These are phyloP conservation scores for Paguma larvata DNA, from an alignment of 2,797 vertebrate genomes.

Conservation along the genomic window DNA sequence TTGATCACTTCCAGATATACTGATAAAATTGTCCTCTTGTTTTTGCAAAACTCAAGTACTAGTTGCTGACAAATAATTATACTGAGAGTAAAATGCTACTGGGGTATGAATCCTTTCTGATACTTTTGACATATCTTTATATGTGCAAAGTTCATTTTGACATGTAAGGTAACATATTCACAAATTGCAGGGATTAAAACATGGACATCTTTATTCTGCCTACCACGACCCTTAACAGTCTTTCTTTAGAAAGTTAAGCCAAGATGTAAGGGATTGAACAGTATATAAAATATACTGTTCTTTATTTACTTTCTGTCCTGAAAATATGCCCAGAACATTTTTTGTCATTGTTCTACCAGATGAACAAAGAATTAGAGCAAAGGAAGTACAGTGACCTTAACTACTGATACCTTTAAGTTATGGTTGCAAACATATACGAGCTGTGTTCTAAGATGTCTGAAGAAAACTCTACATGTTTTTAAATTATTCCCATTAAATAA, in stretches of 20 bases:
- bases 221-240: not conserved
- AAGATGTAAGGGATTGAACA: not conserved
- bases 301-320: not conserved
- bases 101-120: not conserved
- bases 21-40: not conserved
- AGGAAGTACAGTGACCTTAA: not conserved
- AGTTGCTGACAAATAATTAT: not conserved
- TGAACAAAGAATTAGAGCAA: not conserved
- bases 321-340: not conserved
- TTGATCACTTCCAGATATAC: not conserved
- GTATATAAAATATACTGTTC: not conserved
- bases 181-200: not conserved
- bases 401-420: not conserved
- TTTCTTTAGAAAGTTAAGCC: conserved; percentile 1
- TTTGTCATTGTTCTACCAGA: not conserved
- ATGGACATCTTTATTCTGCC: not conserved
- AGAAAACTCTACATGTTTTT: not conserved
- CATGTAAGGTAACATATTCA: not conserved
- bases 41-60: conserved; percentile 1
- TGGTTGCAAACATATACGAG: not conserved
- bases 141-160: not conserved
- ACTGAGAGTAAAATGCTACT: not conserved
- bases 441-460: not conserved
- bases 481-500: not conserved
- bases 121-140: not conserved